Evolutionary conservation across 2,888 invertebrate genomes (phyloP), one percentile per base, ranked within the genome.

Genomic region (Phytoseiulus persimilis): DNA sequence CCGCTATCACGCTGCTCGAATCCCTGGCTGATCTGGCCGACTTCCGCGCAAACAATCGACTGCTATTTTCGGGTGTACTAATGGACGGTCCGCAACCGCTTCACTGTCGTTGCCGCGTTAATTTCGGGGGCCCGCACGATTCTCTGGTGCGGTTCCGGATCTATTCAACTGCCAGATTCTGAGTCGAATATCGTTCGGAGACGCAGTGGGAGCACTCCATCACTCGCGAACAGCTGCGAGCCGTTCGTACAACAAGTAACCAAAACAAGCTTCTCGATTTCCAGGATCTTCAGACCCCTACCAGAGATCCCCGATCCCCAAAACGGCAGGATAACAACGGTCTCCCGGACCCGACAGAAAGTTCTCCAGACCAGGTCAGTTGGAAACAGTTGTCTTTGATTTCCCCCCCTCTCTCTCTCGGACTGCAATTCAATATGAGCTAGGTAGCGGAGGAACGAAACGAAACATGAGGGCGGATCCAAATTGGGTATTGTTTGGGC

Each of bases 291-390:
- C 95, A 92, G 96, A 97, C 93, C 96, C 96, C 90, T 97, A 96
- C 94, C 96, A 96, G 92, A 94, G 96, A 92, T 95, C 95, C 91
- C 95, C 94, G 95, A 92, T 95, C 96, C 92, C 96, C 96, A 32
- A 95, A 96, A 93, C 92, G 92, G 90, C 92, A 93, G 91, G 90
- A 93, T 14, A 92, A 87, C 18, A 92, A 87, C 33, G 87, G 87
- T 14, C 87, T 90, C 39, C 90, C 91, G 90, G 92, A 91, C 90
- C 90, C 90, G 89, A 90, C 90, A 32, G 92, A 91, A 89, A 91
- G 91, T 83, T 92, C 92, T 31, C 92, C 91, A 90, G 93, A 93
- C 91, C 93, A 92, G 92, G 93, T 93, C 91, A 89, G 83, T 89
- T 31, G 39, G 87, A 32, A 28, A 18, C 39, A 33, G 33, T 6